phyloP scores from a whole-genome alignment of 2,888 invertebrate species.

The Amblyteles armatorius region DNA sequence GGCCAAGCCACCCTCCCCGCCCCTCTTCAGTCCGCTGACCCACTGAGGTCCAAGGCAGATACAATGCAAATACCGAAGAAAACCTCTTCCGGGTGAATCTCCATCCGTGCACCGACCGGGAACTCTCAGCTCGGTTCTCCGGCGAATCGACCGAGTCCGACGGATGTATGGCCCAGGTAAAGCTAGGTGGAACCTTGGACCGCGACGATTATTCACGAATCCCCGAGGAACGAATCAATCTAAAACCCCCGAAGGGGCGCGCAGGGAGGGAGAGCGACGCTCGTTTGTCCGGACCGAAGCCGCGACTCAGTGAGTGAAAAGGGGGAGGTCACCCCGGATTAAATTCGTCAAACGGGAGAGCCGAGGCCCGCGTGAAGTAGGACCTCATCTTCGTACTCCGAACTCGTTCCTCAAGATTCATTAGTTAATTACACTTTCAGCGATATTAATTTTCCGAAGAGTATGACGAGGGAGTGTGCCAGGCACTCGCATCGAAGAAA shows the following conservation, averaged over 20 bases:
- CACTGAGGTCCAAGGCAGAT: neutral
- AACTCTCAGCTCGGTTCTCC: neutral
- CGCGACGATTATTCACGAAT: constrained; percentile 56
- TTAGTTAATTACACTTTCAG: constrained; percentile 62
- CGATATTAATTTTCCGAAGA: constrained; percentile 20
- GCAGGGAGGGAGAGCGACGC: neutral
- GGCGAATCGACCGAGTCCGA: constrained; percentile 28
- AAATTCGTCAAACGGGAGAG: constrained; percentile 37
- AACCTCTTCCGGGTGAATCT: constrained; percentile 18
- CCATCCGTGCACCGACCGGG: constrained; percentile 4
- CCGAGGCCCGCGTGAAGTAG: neutral
- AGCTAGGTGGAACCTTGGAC: constrained; percentile 14
- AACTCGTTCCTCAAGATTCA: constrained; percentile 51
- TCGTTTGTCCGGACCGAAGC: neutral
- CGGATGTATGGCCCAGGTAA: constrained; percentile 36
- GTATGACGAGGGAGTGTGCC: neutral
- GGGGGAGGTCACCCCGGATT: constrained; percentile 3
- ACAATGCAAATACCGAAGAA: constrained; percentile 39
- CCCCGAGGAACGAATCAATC: constrained; percentile 63
- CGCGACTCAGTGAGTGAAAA: neutral
- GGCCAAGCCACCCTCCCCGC: neutral
- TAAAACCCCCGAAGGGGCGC: constrained; percentile 42
- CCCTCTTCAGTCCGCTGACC: neutral
- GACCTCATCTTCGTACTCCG: constrained; percentile 23
- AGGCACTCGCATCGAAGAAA: neutral